Evolutionary conservation across 1,140 invertebrate species (phyloP).

Genomic region (Drosophila auraria): DNA sequence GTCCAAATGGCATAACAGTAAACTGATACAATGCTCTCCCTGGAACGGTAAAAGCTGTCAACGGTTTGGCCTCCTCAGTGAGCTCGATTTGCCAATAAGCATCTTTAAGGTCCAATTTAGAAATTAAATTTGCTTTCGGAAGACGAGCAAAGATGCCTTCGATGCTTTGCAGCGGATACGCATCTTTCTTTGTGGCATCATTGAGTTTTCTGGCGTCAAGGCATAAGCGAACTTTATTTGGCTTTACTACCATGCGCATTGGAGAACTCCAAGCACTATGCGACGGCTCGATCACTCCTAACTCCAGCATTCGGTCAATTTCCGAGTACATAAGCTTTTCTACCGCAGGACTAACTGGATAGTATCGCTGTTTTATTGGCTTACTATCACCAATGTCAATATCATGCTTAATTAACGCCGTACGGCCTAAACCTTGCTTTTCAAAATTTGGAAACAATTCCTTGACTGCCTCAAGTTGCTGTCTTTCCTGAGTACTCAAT

Average conservation of each 20-base stretch:
- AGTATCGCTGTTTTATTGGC: background rate
- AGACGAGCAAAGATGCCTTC: conserved; percentile 5
- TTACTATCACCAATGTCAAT: background rate
- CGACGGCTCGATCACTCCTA: conserved; percentile 5
- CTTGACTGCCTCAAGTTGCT: conserved; percentile 3
- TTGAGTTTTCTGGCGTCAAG: conserved; percentile 57
- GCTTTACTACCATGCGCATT: conserved; percentile 11
- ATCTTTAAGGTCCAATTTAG: background rate
- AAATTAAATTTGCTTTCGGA: conserved; percentile 1
- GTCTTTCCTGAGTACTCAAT: background rate
- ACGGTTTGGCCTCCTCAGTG: too few species aligned
- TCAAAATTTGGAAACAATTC: conserved; percentile 4
- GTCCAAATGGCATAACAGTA: too few species aligned
- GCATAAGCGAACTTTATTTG: conserved; percentile 7
- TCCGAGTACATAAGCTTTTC: conserved; percentile 2
- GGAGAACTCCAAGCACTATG: conserved; percentile 10
- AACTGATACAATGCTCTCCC: too few species aligned
- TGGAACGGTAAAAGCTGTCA: too few species aligned
- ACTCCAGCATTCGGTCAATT: background rate
- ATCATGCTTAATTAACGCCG: background rate
- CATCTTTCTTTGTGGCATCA: conserved; percentile 13
- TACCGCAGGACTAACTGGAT: background rate
- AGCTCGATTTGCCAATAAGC: too few species aligned
- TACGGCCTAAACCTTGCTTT: conserved; percentile 1
- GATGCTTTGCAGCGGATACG: background rate